Base-by-base conservation (phyloP, 2,797 vertebrate species). In the Pristis pectinata region DNA sequence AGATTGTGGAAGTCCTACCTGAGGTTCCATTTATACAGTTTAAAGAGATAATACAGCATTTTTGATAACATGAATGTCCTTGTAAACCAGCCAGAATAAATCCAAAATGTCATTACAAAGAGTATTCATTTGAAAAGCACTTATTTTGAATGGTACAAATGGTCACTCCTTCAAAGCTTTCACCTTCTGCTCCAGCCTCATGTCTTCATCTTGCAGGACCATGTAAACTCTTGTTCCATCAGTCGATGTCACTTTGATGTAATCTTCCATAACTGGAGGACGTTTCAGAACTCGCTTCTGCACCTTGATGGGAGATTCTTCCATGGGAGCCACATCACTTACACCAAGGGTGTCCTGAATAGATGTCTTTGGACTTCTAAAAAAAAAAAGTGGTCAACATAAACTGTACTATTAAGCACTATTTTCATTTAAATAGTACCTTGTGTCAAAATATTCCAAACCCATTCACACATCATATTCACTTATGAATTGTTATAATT, bases 261-360 rank as follows among this genome's bases (percentile, higher is more conserved):
- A 99, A 76, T 98, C 98, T 94, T 98, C 99, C 83, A 98, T 96
- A 53, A 98, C 0, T 0, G 99, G 99, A 0, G 98, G 98, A 0
- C 99, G 97, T 95, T 95, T 98, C 89, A 98, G 96, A 3, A 98
- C 98, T 0, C 56, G 95, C 76, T 94, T 95, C 0, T 95, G 95
- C 0, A 95, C 95, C 9, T 95, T 41, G 44, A 0, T 72, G 0
- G 13, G 97, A 97, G 0, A 97, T 96, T 95, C 95, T 87, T 95
- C 96, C 61, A 97, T 95, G 0, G 96, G 94, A 17, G 8, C 96
- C 94, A 97, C 95, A n/a, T 97, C 97, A 0, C 97, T 97, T 44
- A 97, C 76, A 3, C 98, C 98, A 95, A 97, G 37, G 1, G 22
- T 34, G 11, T 82, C 94, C 0, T 0, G 19, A 95, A 53, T 34